phyloP scores from a whole-genome alignment of 1,140 invertebrate species.

The Ruditapes philippinarum region DNA sequence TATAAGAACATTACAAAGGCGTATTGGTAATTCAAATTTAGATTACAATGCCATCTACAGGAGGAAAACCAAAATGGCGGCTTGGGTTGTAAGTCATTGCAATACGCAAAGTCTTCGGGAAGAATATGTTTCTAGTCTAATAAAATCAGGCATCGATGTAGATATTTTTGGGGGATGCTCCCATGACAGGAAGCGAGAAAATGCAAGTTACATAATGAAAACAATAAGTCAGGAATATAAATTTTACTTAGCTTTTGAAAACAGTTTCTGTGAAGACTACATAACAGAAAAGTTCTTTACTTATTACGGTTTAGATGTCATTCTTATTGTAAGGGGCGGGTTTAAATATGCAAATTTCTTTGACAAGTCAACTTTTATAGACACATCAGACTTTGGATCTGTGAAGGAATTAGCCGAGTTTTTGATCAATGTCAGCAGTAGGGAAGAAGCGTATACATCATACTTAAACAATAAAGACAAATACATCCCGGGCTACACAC shows the following conservation, averaged over 20 bases:
- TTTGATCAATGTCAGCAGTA: background rate
- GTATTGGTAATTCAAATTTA: background rate
- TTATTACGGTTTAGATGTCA: background rate
- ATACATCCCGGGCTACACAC: background rate
- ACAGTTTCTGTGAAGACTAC: constrained; percentile 98
- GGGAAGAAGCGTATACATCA: background rate
- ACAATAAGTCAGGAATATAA: constrained; percentile 70
- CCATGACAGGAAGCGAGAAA: background rate
- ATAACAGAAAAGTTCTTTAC: constrained; percentile 98
- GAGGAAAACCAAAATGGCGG: constrained; percentile 53
- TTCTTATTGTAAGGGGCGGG: constrained; percentile 33
- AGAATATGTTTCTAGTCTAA: constrained; percentile 87
- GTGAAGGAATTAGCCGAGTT: constrained; percentile 5
- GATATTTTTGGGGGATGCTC: constrained; percentile 90
- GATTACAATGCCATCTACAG: background rate
- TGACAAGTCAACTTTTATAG: constrained; percentile 6
- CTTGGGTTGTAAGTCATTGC: constrained; percentile 84
- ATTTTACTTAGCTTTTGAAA: constrained; percentile 88
- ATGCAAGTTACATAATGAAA: background rate
- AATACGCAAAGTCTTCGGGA: constrained; percentile 87
- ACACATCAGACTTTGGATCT: constrained; percentile 20
- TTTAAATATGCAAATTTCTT: background rate
- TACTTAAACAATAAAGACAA: constrained; percentile 13
- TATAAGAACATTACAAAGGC: background rate
- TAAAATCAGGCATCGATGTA: constrained; percentile 76